These are phyloP conservation scores for Centrocercus urophasianus DNA, from an alignment of 2,113 vertebrate species.

Conservation along the genomic window DNA sequence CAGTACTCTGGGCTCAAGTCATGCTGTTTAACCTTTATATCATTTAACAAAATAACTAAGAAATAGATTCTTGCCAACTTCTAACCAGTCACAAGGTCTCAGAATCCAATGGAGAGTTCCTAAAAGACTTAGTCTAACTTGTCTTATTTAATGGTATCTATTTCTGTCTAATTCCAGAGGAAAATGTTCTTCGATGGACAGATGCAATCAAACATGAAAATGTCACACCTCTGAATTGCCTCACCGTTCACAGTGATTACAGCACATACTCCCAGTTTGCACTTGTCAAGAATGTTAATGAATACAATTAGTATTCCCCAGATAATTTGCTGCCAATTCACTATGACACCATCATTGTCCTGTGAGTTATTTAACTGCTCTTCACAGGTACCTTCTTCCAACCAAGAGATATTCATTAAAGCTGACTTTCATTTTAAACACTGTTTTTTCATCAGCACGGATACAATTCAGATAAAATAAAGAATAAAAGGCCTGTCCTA, in stretches of 20 bases:
- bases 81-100: conserved; percentile 9
- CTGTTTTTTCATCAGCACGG: neutral
- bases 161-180: conserved; percentile 26
- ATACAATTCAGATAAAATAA: neutral
- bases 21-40: neutral
- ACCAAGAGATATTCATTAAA: neutral
- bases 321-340: conserved; percentile 6
- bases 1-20: conserved; percentile 4
- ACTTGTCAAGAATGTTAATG: conserved; percentile 32
- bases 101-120: conserved; percentile 1
- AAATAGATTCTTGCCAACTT: conserved; percentile 24
- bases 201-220: conserved; percentile 39
- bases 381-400: neutral
- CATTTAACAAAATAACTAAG: conserved; percentile 10
- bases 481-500: neutral
- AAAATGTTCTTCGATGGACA: conserved; percentile 40
- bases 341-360: neutral
- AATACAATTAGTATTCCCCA: conserved; percentile 27
- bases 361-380: neutral
- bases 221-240: neutral
- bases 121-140: conserved; percentile 10
- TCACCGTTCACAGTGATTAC: neutral
- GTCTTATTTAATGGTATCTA: conserved; percentile 21
- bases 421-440: neutral
- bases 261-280: neutral